Evolutionary conservation across 2,888 invertebrate species (phyloP), one percentile per base, ranked within the genome.

Genomic region (Drosophila niveifrons): DNA sequence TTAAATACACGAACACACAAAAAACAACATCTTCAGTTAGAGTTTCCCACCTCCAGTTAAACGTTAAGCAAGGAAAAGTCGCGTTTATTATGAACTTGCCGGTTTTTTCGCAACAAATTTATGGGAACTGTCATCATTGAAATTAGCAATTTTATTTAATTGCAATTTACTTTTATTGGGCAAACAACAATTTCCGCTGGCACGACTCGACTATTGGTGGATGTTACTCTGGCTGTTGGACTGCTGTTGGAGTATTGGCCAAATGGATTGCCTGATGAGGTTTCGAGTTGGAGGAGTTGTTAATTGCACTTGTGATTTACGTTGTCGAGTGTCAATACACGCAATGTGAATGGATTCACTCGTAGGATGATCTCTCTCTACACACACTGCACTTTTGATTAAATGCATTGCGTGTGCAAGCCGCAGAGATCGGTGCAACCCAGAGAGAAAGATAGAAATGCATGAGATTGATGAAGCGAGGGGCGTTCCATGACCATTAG

Each of bases 241-340:
- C 51, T 7, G 11, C n/a, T 17, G n/a, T 13, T 17, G 17, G 15
- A 43, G 44, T 31, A 28, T 70, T 52, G 64, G 47, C 52, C 59
- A 64, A 82, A 69, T 75, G 76, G 53, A 55, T 72, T 50, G 61
- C 71, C 57, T 47, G 65, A 65, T 72, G 62, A 67, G 78, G 58
- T 47, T 46, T 13, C 75, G 72, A 71, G 66, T 78, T 79, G 64
- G 43, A 50, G 59, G 59, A 59, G 59, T 59, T 59, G 75, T 90
- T 87, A 90, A 87, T 87, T 90, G 87, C 87, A 70, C 69, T 67
- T 79, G 89, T 89, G 89, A 87, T 87, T 87, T 90, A 90, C 90
- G 90, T 81, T 76, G 70, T 66, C 75, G 75, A 73, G 68, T 90
- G 83, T 88, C 88, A 85, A 85, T 78, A 66, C 84, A 89, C 88